phyloP scores from a whole-genome alignment of 2,113 vertebrate genomes.

The Rhombomys opimus region DNA sequence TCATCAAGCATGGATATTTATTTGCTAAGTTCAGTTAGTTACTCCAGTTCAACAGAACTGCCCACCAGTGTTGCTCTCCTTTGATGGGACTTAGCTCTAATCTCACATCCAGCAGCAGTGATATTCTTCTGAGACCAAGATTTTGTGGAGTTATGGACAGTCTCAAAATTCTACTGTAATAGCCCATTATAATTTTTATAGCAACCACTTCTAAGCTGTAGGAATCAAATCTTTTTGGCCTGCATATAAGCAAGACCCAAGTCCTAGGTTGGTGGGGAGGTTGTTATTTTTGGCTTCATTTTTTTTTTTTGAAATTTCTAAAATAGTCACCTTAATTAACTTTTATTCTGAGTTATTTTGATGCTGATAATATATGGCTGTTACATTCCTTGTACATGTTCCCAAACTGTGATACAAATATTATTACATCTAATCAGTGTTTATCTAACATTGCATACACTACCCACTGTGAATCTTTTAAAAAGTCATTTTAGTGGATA shows the following conservation, averaged over 20 bases:
- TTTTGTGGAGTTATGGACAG: slow-evolving; percentile 31
- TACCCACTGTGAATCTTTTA: slow-evolving; percentile 65
- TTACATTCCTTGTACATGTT: slow-evolving; percentile 68
- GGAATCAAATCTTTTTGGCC: slow-evolving; percentile 61
- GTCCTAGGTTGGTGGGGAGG: slow-evolving; percentile 56
- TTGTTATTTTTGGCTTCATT: slow-evolving; percentile 65
- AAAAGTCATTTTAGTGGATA: slow-evolving; percentile 67
- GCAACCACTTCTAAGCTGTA: slow-evolving; percentile 16
- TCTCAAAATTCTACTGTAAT: slow-evolving; percentile 63
- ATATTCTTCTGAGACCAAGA: slow-evolving; percentile 47
- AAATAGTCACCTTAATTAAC: slow-evolving; percentile 68
- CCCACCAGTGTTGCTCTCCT: slow-evolving; percentile 30
- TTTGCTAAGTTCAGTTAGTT: background rate
- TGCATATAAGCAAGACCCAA: slow-evolving; percentile 56
- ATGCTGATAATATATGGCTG: slow-evolving; percentile 75
- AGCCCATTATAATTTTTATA: slow-evolving; percentile 65
- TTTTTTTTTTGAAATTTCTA: slow-evolving; percentile 66
- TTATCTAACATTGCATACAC: slow-evolving; percentile 55
- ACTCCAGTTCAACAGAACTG: slow-evolving; percentile 32
- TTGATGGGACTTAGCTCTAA: slow-evolving; percentile 59
- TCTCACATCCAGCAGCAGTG: background rate
- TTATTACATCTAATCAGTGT: slow-evolving; percentile 78
- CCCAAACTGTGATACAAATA: slow-evolving; percentile 77
- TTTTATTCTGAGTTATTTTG: slow-evolving; percentile 77
- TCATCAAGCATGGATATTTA: background rate